Percentiles rank a stretch among this genome's conserved stretches.
phyloP scores from a whole-genome alignment of 2,797 vertebrate species.

The Xiphophorus birchmanni region DNA sequence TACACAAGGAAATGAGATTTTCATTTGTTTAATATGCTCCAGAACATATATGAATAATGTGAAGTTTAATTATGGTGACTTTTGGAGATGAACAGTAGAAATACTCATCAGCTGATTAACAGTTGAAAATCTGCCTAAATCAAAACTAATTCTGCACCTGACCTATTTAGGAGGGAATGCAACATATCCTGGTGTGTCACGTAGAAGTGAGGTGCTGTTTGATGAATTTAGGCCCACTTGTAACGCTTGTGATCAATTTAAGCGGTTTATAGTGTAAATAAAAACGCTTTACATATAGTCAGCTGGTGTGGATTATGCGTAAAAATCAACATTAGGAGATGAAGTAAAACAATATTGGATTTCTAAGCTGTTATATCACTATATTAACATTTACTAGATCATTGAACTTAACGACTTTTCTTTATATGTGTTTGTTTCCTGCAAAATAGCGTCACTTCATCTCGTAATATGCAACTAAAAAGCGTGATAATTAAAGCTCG shows the following conservation, averaged over 20 bases:
- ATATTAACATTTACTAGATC: not conserved
- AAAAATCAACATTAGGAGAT: not conserved
- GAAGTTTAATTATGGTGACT: not conserved
- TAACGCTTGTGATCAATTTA: not conserved
- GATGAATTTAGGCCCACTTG: not conserved
- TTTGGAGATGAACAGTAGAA: not conserved
- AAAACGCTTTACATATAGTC: not conserved
- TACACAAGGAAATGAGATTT: slow-evolving; percentile 14
- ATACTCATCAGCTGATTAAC: not conserved
- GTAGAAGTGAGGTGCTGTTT: not conserved
- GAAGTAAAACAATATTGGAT: not conserved
- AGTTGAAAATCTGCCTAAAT: not conserved
- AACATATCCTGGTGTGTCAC: not conserved
- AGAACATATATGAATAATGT: not conserved
- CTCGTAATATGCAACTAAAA: slow-evolving; percentile 31
- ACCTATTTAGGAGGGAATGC: not conserved
- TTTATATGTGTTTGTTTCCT: slow-evolving; percentile 11
- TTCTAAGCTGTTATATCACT: not conserved
- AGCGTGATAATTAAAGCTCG: slow-evolving; percentile 21
- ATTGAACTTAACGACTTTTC: not conserved
- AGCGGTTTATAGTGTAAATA: slow-evolving; percentile 17
- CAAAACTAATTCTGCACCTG: not conserved
- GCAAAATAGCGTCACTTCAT: slow-evolving; percentile 9
- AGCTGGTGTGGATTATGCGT: not conserved
- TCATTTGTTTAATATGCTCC: not conserved